These are phyloP conservation scores for Solenopsis invicta DNA, from an alignment of 1,140 invertebrate genomes.

Conservation along the genomic window DNA sequence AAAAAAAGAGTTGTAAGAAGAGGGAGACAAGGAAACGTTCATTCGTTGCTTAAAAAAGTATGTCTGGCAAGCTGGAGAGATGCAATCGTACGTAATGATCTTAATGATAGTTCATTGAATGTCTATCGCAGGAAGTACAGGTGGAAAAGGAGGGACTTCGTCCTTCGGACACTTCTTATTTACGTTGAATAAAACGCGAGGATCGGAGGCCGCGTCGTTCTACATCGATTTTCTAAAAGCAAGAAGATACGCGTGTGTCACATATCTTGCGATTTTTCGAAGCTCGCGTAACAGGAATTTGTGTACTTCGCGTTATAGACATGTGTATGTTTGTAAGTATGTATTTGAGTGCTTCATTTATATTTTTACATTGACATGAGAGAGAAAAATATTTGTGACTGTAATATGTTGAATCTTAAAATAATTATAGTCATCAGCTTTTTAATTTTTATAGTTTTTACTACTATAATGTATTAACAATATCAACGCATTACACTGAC, in stretches of 20 bases:
- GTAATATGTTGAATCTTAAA: too few species aligned
- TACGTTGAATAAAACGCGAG: constrained; percentile 27
- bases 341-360: neutral
- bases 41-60: constrained; percentile 9
- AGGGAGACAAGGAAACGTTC: neutral
- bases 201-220: neutral
- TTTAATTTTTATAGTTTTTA: too few species aligned
- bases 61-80: neutral
- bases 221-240: neutral
- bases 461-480: too few species aligned
- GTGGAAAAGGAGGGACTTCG: constrained; percentile 2
- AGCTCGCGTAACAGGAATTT: neutral
- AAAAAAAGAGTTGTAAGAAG: constrained; percentile 1
- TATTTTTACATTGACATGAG: too few species aligned
- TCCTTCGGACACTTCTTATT: constrained; percentile 37
- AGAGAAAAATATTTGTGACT: too few species aligned
- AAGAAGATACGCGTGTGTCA: neutral
- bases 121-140: constrained; percentile 43
- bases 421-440: too few species aligned
- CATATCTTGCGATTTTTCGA: constrained; percentile 2
- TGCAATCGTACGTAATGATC: constrained; percentile 53
- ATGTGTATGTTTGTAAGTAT: neutral
- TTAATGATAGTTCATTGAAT: constrained; percentile 62
- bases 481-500: too few species aligned
- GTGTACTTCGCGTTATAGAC: neutral